Conservation (phyloP, 2,113 vertebrate species). For the Podarcis cretensis region DNA sequence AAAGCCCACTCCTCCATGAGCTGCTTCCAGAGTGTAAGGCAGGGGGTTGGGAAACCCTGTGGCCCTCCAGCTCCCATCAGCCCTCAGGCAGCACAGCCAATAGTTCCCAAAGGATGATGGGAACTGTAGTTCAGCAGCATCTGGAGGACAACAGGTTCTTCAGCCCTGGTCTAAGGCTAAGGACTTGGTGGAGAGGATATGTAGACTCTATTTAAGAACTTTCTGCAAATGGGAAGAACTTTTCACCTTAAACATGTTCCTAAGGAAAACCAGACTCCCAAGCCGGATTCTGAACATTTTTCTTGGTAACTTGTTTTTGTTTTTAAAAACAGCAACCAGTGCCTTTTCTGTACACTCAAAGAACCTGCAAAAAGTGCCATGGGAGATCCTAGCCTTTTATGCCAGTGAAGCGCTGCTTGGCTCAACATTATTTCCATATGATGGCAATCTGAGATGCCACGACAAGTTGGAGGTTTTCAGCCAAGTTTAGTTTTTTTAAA, state of each 20-base stretch:
- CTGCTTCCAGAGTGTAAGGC: not conserved
- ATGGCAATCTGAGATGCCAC: not conserved
- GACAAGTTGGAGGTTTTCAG: not conserved
- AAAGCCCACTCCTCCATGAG: not conserved
- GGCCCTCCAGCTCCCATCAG: too few species aligned
- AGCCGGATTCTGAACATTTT: not conserved
- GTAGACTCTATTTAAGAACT: not conserved
- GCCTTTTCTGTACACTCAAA: not conserved
- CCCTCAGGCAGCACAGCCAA: too few species aligned
- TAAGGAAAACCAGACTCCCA: not conserved
- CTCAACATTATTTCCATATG: not conserved
- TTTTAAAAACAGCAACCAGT: not conserved
- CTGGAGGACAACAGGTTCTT: too few species aligned
- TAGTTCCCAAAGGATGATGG: too few species aligned
- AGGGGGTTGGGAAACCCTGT: too few species aligned
- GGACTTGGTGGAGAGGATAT: not conserved
- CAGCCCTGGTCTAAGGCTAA: not conserved
- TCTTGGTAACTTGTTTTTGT: not conserved
- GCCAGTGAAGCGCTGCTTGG: not conserved
- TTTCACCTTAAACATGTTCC: not conserved
- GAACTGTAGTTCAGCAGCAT: too few species aligned
- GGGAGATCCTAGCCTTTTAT: not conserved
- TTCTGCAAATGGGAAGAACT: not conserved
- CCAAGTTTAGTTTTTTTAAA: too few species aligned
- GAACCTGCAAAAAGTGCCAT: not conserved